Base-by-base conservation (phyloP, 2,797 vertebrate species). In the Sebastes glaucus region DNA sequence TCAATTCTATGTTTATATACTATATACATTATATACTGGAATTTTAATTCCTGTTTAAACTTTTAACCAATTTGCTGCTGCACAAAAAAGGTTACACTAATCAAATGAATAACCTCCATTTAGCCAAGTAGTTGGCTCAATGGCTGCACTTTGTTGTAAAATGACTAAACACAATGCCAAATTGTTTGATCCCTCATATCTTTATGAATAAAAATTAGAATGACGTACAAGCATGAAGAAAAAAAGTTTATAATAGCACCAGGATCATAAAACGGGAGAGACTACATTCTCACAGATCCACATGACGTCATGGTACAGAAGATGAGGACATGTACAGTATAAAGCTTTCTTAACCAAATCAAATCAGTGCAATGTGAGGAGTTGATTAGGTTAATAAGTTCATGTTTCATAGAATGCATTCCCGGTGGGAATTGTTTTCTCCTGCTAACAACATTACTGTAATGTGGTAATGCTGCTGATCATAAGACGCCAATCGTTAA, bases 361-460 rank as follows among this genome's bases (percentile, higher is more conserved):
- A 53, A 78, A 55, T 16, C 35, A 4, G 28, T 49, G 13, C 25
- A 68, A 23, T 38, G n/a, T 33, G 13, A 68, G 18, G 23, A 42
- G 42, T 30, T 76, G 27, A 71, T 78, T 38, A 66, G 57, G 53
- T 30, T 76, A 85, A 73, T 57, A 55, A 61, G 75, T 63, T 79
- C 33, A 74, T 74, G 76, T 86, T 80, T 87, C 72, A 81, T 46
- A 59, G 6, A 55, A 59, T 55, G 9, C 49, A 53, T 71, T 46
- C 25, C 23, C 53, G 16, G 28, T 71, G 81, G 67, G 27, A 81
- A 74, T 8, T 55, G 61, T 71, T 77, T 70, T 66, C 57, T 11
- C 64, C 78, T 53, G 32, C 46, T 68, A 85, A 82, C 78, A 87
- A 77, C 60, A 70, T 86, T 80, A 85, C 67, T 56, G 59, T 81